Evolutionary conservation across 2,888 invertebrate genomes (phyloP), one percentile per base, ranked within the genome.

Genomic region (Drosophila aldrichi): DNA sequence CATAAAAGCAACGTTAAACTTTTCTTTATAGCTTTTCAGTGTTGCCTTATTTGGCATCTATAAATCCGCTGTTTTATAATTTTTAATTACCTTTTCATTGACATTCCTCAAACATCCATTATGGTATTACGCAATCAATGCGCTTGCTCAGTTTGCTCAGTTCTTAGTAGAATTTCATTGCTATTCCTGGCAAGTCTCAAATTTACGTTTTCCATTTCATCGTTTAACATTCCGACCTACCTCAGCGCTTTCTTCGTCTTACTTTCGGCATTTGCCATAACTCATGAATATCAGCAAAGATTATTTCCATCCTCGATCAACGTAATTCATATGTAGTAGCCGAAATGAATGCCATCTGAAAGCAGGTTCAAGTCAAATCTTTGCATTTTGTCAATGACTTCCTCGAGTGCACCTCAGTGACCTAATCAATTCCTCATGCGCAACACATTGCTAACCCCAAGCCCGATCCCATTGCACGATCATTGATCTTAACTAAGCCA

Each of bases 401-500:
- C 46, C 48, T 58, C 44, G 9, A 36, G 41, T 55, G 34, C 44
- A 60, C 38, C 49, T 75, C 54, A 25, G 20, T 40, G 20, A 52
- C 56, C 49, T 71, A 70, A 81, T 70, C 72, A 70, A 87, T 70
- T 61, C 59, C 68, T 55, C 44, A 73, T 80, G 70, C 25, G 49
- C 40, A 12, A 20, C 48, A 58, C 51, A 58, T 60, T 61, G 52
- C 16, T 4, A 10, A 18, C 32, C 54, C 36, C 20, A 32, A 38
- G 62, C 36, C 56, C 43, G 67, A 74, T 74, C 73, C 38, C 36
- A 51, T 52, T 62, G 63, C 71, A 56, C 49, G 65, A 75, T 70
- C 70, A 67, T 67, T 65, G 74, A 77, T 81, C 81, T 72, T 74
- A 77, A 70, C 76, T 82, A 51, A 77, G 66, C 54, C 67, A 62